Conservation (phyloP, 92 coral and sea anemone species). For the Blastomussa wellsi region DNA sequence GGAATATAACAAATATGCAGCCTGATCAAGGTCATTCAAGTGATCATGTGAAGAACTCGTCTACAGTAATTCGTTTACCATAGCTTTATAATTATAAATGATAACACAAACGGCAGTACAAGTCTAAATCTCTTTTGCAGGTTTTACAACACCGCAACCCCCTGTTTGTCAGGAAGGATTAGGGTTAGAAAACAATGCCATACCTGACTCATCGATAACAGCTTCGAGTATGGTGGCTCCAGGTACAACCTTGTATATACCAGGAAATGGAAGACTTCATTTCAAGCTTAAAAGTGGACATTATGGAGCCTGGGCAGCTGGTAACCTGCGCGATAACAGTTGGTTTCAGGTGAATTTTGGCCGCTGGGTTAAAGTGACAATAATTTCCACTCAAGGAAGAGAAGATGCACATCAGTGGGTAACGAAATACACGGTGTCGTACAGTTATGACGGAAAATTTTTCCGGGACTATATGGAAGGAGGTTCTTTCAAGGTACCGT, state of each 20-base stretch:
- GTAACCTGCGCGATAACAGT: neutral
- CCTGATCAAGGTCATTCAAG: too few species aligned
- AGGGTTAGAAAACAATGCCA: neutral
- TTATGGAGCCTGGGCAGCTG: neutral
- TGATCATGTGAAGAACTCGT: too few species aligned
- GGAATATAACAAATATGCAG: too few species aligned
- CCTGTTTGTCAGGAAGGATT: neutral
- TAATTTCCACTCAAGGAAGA: conserved; percentile 31
- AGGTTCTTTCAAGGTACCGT: neutral
- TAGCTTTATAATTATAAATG: too few species aligned
- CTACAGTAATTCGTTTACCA: too few species aligned
- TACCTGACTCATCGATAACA: conserved; percentile 7
- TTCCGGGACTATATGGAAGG: conserved; percentile 7
- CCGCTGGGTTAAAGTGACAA: neutral
- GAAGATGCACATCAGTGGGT: conserved; percentile 11
- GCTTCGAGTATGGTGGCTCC: neutral
- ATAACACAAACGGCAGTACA: neutral
- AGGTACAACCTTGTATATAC: neutral
- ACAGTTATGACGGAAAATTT: neutral
- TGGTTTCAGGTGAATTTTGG: conserved; percentile 37
- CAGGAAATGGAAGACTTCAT: conserved; percentile 18
- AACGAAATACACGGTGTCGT: neutral
- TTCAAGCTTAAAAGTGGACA: neutral
- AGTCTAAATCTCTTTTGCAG: neutral
- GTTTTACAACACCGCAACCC: conserved; percentile 6